Evolutionary conservation across 2,113 vertebrate species (phyloP).

Genomic region (Argyrosomus japonicus): DNA sequence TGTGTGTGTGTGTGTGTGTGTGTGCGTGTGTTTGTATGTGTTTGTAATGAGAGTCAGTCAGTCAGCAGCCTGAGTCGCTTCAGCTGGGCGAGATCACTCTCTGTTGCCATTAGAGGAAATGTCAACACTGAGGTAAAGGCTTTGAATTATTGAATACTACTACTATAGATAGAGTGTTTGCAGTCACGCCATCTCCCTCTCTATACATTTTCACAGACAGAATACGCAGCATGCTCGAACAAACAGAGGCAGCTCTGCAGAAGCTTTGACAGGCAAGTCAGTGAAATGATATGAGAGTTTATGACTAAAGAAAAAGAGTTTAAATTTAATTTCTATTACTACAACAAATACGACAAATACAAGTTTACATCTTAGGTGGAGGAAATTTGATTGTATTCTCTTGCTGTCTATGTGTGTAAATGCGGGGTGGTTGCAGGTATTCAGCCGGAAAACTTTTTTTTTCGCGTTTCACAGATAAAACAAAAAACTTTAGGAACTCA

Average conservation of each 20-base stretch:
- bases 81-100: slow-evolving; percentile 38
- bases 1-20: slow-evolving; percentile 30
- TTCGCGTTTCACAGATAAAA: too few relatives aligned
- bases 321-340: too few relatives aligned
- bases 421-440: too few relatives aligned
- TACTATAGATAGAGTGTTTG: slow-evolving; percentile 6
- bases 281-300: too few relatives aligned
- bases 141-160: slow-evolving; percentile 53
- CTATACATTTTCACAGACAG: slow-evolving; percentile 3
- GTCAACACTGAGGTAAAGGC: slow-evolving; percentile 58
- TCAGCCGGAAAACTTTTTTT: too few relatives aligned
- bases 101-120: slow-evolving; percentile 50
- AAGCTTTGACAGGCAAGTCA: too few relatives aligned
- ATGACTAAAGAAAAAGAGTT: too few relatives aligned
- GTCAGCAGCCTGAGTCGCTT: slow-evolving; percentile 9
- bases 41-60: slow-evolving; percentile 36
- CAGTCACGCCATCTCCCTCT: slow-evolving; percentile 5
- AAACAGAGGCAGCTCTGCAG: neutral
- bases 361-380: too few relatives aligned
- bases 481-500: too few relatives aligned
- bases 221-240: neutral
- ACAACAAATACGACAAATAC: too few relatives aligned
- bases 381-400: too few relatives aligned
- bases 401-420: too few relatives aligned
- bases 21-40: slow-evolving; percentile 33